These are phyloP conservation scores for Herpetotheres cachinnans DNA, from an alignment of 2,113 vertebrate species.

Conservation along the genomic window DNA sequence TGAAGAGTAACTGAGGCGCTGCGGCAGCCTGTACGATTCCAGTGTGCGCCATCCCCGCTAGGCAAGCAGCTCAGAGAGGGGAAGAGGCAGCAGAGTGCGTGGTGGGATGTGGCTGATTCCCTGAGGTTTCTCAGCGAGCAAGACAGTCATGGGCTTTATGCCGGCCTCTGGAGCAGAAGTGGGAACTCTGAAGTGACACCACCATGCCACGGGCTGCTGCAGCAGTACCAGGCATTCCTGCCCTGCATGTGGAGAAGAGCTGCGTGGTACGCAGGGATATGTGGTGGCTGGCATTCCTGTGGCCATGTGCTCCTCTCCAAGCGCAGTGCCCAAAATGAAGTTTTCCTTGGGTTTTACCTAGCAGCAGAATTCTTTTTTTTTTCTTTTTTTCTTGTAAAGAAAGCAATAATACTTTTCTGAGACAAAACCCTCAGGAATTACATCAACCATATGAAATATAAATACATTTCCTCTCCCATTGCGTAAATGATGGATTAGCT, in stretches of 20 bases:
- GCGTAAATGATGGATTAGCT: slow-evolving; percentile 17
- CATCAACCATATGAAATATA: not conserved
- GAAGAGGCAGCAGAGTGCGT: not conserved
- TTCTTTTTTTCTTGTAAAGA: not conserved
- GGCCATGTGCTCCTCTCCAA: not conserved
- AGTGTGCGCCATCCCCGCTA: not conserved
- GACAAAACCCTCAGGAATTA: not conserved
- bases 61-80: not conserved
- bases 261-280: fast-evolving
- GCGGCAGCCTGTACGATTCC: not conserved
- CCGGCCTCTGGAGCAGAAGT: not conserved
- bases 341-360: not conserved
- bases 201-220: not conserved
- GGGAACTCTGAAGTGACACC: not conserved
- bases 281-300: not conserved
- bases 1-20: not conserved
- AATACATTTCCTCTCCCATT: not conserved
- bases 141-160: not conserved
- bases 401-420: not conserved
- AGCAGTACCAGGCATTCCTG: fast-evolving
- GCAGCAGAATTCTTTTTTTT: not conserved
- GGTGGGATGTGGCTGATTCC: not conserved
- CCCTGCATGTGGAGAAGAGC: not conserved
- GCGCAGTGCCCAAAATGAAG: not conserved
- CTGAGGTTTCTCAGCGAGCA: not conserved